A percentile compares a stretch with the other conserved stretches of the same genome.
Evolutionary conservation across 2,888 invertebrate genomes (phyloP).

Genomic region (Axea sp.): DNA sequence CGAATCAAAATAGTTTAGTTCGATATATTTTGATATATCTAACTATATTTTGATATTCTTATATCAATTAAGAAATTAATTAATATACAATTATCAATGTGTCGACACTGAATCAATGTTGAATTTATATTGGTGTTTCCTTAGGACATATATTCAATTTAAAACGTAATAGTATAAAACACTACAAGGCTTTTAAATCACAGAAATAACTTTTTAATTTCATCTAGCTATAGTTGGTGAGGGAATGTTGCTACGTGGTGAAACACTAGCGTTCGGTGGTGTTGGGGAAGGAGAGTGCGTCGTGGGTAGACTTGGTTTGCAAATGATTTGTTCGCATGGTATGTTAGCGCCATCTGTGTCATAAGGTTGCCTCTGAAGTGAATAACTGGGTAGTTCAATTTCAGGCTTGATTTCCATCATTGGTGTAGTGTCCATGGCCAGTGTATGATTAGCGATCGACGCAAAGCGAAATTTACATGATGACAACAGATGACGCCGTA

Average conservation of each 20-base stretch:
- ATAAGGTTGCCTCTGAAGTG: constrained; percentile 54
- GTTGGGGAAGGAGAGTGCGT: constrained; percentile 56
- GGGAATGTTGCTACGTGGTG: constrained; percentile 73
- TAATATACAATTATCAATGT: too few relatives aligned
- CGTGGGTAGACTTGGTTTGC: constrained; percentile 74
- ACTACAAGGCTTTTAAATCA: too few relatives aligned
- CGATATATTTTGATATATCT: too few relatives aligned
- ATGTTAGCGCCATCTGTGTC: constrained; percentile 58
- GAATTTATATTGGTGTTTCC: too few relatives aligned
- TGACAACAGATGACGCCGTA: constrained; percentile 81
- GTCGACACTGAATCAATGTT: too few relatives aligned
- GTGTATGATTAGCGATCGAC: constrained; percentile 68
- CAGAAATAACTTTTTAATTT: constrained; percentile 14
- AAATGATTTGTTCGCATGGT: constrained; percentile 75
- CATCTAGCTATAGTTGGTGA: constrained; percentile 77
- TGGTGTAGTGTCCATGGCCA: constrained; percentile 67
- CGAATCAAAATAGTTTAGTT: too few relatives aligned
- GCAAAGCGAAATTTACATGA: constrained; percentile 78
- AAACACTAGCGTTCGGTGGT: constrained; percentile 68
- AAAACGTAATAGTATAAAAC: too few relatives aligned
- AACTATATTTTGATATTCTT: too few relatives aligned
- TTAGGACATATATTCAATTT: too few relatives aligned
- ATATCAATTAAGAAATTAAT: too few relatives aligned
- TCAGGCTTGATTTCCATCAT: constrained; percentile 76
- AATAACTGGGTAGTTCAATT: constrained; percentile 69